Evolutionary conservation across 2,113 vertebrate species (phyloP), one percentile per base, ranked within the genome.

Genomic region (Hymenochirus boettgeri): DNA sequence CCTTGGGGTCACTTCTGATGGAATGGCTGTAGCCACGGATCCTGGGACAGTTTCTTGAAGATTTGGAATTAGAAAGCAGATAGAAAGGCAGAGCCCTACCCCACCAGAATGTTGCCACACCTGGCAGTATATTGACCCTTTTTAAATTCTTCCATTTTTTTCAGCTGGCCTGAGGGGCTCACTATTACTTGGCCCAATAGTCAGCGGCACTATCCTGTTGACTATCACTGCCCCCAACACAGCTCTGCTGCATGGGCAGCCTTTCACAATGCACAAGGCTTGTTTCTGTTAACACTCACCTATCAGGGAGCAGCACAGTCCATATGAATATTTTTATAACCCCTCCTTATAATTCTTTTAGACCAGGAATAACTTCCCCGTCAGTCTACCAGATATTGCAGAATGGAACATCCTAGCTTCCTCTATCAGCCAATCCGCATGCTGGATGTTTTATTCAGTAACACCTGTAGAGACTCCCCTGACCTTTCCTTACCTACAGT

Each of bases 1-100:
- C 69, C 87, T 97, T 39, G 96, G 96, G 0, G 91, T 98, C 58
- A 90, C 94, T 0, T 55, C 89, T 0, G 94, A 99, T 0, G 96
- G 96, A 22, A 98, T 96, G 96, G 96, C 96, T 0, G 92, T 90
- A 69, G 92, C 94, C 72, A 99, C 96, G 96, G 96, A 66, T 98
- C 96, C 77, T 99, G 96, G 95, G 96, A 98, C 79, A 99, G 93
- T 84, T 99, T 99, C 85, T 90, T 99, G 76, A 99, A 99, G 82
- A 82, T 99, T 67, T 99, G 96, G 96, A 99, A 99, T 82, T 99
- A 84, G 87, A n/a, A 13, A 42, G 12, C 15, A 42, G 7, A 3
- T n/a, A 42, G 39, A 42, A 42, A 42, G 39, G 33, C 33, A 35
- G 10, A 5, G 33, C 10, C 33, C 33, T 35, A 52, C 48, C 33